Conservation (phyloP, 2,113 vertebrate species). For the Callospermophilus lateralis region DNA sequence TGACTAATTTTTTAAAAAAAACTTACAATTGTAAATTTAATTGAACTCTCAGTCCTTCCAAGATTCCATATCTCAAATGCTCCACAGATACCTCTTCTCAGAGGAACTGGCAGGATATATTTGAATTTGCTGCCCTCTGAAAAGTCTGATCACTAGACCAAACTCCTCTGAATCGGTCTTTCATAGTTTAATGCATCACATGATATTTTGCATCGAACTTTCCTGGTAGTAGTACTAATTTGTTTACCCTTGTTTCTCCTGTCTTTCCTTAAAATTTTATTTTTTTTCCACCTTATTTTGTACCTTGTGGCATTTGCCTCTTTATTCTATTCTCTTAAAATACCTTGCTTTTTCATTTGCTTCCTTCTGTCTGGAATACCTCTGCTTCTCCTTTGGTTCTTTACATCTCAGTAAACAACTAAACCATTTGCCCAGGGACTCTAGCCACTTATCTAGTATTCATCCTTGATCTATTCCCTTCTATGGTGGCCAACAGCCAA, state of each 20-base stretch:
- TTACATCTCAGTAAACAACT: neutral
- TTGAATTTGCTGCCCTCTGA: slow-evolving; percentile 56
- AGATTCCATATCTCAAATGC: slow-evolving; percentile 64
- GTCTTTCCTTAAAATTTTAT: slow-evolving; percentile 17
- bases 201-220: neutral
- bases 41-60: slow-evolving; percentile 54
- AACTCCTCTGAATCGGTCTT: slow-evolving; percentile 34
- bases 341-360: neutral
- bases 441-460: neutral
- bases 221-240: neutral
- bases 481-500: neutral
- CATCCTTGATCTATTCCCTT: neutral
- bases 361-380: neutral
- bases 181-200: neutral
- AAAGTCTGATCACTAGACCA: slow-evolving; percentile 42
- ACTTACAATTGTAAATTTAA: slow-evolving; percentile 66
- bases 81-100: slow-evolving; percentile 13
- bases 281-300: slow-evolving; percentile 31
- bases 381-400: neutral
- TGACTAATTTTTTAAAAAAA: neutral
- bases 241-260: slow-evolving; percentile 19
- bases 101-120: slow-evolving; percentile 11
- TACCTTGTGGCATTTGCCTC: neutral
- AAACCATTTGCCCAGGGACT: neutral
- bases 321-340: neutral